A percentile compares a stretch with the other conserved stretches of the same genome.
Conservation (phyloP, 2,888 invertebrate species). For the Drosophila leonis region DNA sequence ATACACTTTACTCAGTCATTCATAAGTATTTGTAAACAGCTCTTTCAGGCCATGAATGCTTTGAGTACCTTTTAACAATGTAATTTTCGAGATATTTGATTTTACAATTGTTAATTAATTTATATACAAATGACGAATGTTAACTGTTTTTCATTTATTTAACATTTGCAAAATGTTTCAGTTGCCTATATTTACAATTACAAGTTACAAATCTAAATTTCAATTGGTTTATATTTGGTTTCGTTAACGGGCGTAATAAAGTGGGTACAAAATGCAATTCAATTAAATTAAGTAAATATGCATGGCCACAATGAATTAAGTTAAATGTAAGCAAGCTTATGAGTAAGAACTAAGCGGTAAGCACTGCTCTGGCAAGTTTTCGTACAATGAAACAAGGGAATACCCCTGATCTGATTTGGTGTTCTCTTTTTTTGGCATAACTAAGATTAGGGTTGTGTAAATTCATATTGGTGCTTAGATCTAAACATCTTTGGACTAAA, state of each 20-base stretch:
- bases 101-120: not conserved
- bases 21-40: not conserved
- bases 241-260: constrained; percentile 20
- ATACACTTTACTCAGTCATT: constrained; percentile 1
- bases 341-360: constrained; percentile 21
- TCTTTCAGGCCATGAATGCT: not conserved
- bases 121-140: not conserved
- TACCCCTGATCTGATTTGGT: constrained; percentile 22
- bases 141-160: constrained; percentile 32
- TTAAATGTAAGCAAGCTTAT: constrained; percentile 20
- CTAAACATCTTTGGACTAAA: constrained; percentile 65
- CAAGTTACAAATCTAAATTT: constrained; percentile 2
- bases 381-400: constrained; percentile 11
- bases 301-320: constrained; percentile 65
- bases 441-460: constrained; percentile 40
- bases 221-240: constrained; percentile 35
- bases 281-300: constrained; percentile 29
- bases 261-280: constrained; percentile 53
- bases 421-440: constrained; percentile 50
- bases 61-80: not conserved
- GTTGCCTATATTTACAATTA: constrained; percentile 22
- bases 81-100: not conserved
- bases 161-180: constrained; percentile 2
- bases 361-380: constrained; percentile 70
- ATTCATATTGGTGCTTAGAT: constrained; percentile 46